Base-by-base conservation (phyloP, 2,888 invertebrate genomes). In the Drosophila austrosaltans region DNA sequence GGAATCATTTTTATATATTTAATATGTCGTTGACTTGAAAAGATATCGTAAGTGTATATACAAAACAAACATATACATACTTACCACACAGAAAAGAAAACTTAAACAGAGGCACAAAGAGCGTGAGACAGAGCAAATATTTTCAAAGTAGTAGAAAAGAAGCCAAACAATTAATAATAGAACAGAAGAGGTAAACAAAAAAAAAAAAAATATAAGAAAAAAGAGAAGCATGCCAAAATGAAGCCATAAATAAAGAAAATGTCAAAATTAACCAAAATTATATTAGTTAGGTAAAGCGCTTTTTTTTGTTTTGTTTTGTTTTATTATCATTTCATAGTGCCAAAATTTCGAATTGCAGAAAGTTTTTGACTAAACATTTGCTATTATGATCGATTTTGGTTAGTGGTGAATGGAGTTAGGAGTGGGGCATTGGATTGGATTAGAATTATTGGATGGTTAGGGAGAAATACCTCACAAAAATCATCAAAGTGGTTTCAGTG, bases 391-490 rank as follows among this genome's bases (percentile, higher is more conserved):
- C 10, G 28, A 10, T 20, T 28, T 20, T 28, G 58, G 42, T 40
- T 40, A 40, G 58, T 25, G 48, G 48, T 22, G 48, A 16, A 22
- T 48, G 48, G 16, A 42, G 10, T 48, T 48, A 16, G 25, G 44
- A 44, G 2, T 42, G 42, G 42, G 16, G 6, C 42, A 5, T 44
- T 44, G 44, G 48, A 3, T 66, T 22, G 28, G 56, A 40, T 76
- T 59, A 69, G 20, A 22, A 66, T 66, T 56, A 65, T 3, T 82
- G 80, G 82, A 77, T 22, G 22, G 20, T 16, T 2, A 22, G 73
- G 83, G 75, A 83, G 74, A 81, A 84, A 67, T 66, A 87, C 87
- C 89, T 86, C 91, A 92, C 92, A 92, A 92, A 92, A 92, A 92
- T 92, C 92, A 92, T 92, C 91, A 91, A 91, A 89, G 81, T 76